Evolutionary conservation across 2,888 invertebrate species (phyloP).

Genomic region (Oligia fasciuncula): DNA sequence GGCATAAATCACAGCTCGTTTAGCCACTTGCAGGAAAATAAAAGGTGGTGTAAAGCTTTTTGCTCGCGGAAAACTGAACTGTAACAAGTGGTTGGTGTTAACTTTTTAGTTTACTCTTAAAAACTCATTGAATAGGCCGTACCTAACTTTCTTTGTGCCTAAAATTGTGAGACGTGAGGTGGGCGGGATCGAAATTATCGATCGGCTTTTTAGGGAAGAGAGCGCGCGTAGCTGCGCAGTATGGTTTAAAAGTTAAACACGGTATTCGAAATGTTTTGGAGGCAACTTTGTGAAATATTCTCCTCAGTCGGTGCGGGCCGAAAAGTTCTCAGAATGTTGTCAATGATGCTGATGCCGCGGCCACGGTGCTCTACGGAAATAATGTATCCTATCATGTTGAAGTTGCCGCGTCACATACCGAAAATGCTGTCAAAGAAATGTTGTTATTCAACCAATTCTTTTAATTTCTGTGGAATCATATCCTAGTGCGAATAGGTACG

Average conservation of each 20-base stretch:
- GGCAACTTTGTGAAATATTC: slow-evolving; percentile 33
- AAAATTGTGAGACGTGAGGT: slow-evolving; percentile 3
- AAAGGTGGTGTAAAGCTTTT: background rate
- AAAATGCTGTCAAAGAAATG: background rate
- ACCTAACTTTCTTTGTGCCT: background rate
- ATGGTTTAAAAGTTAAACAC: background rate
- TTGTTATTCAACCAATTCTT: background rate
- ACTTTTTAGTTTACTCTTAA: slow-evolving; percentile 5
- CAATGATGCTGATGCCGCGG: too few relatives aligned
- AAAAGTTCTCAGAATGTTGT: slow-evolving; percentile 26
- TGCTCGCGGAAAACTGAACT: slow-evolving; percentile 4
- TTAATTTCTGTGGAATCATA: background rate
- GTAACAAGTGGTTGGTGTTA: slow-evolving; percentile 46
- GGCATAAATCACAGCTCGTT: slow-evolving; percentile 33
- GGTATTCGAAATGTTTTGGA: slow-evolving; percentile 15
- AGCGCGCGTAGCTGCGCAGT: slow-evolving; percentile 24
- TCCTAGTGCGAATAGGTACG: background rate
- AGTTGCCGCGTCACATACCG: background rate
- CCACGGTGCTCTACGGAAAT: slow-evolving; percentile 1
- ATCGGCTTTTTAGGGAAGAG: background rate
- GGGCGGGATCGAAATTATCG: slow-evolving; percentile 19
- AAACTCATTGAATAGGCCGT: background rate
- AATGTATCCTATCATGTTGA: slow-evolving; percentile 4
- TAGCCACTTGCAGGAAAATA: background rate
- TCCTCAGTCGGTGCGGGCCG: slow-evolving; percentile 12